Evolutionary conservation across 1,140 invertebrate genomes (phyloP).

Genomic region (Drosophila insularis): DNA sequence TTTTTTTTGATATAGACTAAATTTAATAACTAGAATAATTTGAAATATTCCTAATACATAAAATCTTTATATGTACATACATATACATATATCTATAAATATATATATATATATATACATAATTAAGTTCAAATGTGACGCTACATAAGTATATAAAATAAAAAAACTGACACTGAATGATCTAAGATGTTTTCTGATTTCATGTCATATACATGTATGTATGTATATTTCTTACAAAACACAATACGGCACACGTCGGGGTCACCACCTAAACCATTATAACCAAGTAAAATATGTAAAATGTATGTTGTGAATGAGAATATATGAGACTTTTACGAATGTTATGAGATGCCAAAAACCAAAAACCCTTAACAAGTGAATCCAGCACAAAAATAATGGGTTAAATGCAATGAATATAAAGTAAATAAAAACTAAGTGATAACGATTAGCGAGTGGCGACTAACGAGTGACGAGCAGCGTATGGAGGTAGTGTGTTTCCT

Average conservation of each 20-base stretch:
- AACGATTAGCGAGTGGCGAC: slow-evolving; percentile 6
- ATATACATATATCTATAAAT: slow-evolving; percentile 18
- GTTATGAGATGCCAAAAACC: slow-evolving; percentile 6
- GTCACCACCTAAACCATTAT: slow-evolving; percentile 8
- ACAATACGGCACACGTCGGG: slow-evolving; percentile 3
- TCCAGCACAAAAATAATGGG: background rate
- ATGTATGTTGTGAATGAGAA: background rate
- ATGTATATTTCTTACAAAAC: background rate
- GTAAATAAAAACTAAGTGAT: slow-evolving; percentile 1
- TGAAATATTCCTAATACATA: background rate
- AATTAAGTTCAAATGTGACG: background rate
- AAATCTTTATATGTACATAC: background rate
- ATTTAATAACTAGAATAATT: background rate
- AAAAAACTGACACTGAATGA: background rate
- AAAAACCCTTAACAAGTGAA: slow-evolving; percentile 1
- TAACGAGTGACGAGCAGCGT: slow-evolving; percentile 1
- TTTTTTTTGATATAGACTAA: background rate
- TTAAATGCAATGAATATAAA: background rate
- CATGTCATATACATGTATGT: background rate
- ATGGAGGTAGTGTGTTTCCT: background rate
- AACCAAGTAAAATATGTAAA: background rate
- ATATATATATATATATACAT: slow-evolving; percentile 15
- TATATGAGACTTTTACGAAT: background rate
- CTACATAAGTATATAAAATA: background rate
- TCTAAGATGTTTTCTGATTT: background rate